These are phyloP conservation scores for Palaemon carinicauda DNA, from an alignment of 1,140 invertebrate genomes.

Conservation along the genomic window DNA sequence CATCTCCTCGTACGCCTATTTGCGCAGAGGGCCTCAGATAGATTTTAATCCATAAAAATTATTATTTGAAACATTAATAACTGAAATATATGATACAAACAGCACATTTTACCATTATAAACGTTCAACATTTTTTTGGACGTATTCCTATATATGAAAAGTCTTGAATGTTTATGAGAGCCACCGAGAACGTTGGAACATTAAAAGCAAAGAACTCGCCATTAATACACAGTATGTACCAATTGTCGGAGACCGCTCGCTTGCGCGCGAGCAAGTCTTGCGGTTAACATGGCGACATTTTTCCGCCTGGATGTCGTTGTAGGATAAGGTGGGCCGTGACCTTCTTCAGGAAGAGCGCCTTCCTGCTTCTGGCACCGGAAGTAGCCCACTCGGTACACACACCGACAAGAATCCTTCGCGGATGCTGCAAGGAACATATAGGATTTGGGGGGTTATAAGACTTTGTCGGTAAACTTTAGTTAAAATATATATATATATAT, in stretches of 20 bases:
- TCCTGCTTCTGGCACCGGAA: conserved; percentile 20
- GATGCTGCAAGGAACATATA: neutral
- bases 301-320: conserved; percentile 34
- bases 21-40: too few relatives aligned
- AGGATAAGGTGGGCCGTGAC: conserved; percentile 42
- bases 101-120: neutral
- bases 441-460: neutral
- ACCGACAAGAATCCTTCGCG: conserved; percentile 10
- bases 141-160: neutral
- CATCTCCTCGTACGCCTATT: too few relatives aligned
- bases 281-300: conserved; percentile 27
- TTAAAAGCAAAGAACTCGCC: neutral
- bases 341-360: conserved; percentile 41
- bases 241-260: neutral
- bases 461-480: neutral
- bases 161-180: neutral
- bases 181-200: too few relatives aligned
- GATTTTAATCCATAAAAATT: too few relatives aligned
- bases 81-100: too few relatives aligned
- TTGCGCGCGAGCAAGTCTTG: neutral
- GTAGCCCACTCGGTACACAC: conserved; percentile 31
- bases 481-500: neutral
- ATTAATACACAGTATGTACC: neutral
- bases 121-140: neutral
- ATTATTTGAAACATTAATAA: too few relatives aligned